A percentile compares a stretch with the other conserved stretches of the same genome.
These are phyloP conservation scores for Illadopsis cleaveri DNA, from an alignment of 2,113 vertebrate species.

Conservation along the genomic window DNA sequence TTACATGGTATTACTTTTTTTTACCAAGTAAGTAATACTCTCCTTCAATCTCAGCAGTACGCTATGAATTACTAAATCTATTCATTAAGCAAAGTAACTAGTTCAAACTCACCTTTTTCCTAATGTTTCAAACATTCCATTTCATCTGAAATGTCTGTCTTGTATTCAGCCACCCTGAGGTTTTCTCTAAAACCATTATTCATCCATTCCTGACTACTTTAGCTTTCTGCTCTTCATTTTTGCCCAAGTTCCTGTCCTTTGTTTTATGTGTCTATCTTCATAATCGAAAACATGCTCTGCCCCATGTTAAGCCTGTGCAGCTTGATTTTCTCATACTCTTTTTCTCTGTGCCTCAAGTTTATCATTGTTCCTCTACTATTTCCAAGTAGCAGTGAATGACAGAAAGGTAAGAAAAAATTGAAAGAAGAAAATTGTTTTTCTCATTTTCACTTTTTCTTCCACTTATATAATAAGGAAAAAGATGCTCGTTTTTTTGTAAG, in stretches of 20 bases:
- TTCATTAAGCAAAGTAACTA: neutral
- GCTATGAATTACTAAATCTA: neutral
- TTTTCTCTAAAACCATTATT: neutral
- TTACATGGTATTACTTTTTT: neutral
- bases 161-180: neutral
- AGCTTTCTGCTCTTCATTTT: neutral
- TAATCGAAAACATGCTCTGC: neutral
- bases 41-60: neutral
- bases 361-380: neutral
- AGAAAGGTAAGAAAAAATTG: neutral
- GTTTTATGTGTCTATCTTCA: neutral
- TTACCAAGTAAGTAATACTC: neutral
- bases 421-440: neutral
- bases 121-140: neutral
- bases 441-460: rapidly evolving
- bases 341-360: neutral
- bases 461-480: neutral
- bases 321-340: neutral
- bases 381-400: neutral
- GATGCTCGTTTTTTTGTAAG: neutral
- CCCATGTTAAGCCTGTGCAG: neutral
- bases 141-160: neutral
- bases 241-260: neutral
- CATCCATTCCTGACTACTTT: neutral
- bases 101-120: neutral